Base-by-base conservation (phyloP, 2,797 vertebrate genomes). In the Danio albolineatus region DNA sequence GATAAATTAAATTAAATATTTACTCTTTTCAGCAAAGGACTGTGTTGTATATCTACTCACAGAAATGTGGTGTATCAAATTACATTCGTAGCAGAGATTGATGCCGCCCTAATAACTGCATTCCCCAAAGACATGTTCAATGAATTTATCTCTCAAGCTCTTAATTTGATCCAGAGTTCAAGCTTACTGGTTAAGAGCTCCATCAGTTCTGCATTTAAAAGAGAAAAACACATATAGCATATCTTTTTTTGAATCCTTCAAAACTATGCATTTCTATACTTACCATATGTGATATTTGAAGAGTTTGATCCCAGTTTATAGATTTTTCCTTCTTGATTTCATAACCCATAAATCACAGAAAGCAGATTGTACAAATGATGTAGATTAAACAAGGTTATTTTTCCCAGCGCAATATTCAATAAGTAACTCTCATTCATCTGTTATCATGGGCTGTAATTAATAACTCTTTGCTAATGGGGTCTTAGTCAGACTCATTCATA, bases 381-480 rank as follows among this genome's bases (percentile, higher is more conserved):
- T 67, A 76, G 60, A 77, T 65, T 19, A 76, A 76, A 44, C 70
- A 28, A 19, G 39, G 44, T 79, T 82, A 70, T 70, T 80, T 80
- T 76, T 84, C 56, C 28, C 80, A 41, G 10, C 9, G 73, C 54
- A 14, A 79, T 73, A 82, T 57, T 69, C 76, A 83, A 84, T 78
- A 85, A 73, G 46, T 80, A 80, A 62, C 64, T 28, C 78, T 76
- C 75, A 71, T 57, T 86, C 83, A 82, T 87, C 76, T 86, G 77
- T 87, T 85, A 83, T 81, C 79, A 57, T 60, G 81, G 60, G 28
- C 61, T 69, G 36, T 85, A 86, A 88, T 88, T 87, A 85, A 87
- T 88, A 88, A 83, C 59, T 13, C 43, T 57, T 39, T 49, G 51
- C 61, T 87, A 88, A 87, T 85, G 73, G 80, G 81, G 73, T 84